These are phyloP conservation scores for Kryptolebias ocellatus DNA, from an alignment of 2,797 vertebrate species.

Conservation along the genomic window DNA sequence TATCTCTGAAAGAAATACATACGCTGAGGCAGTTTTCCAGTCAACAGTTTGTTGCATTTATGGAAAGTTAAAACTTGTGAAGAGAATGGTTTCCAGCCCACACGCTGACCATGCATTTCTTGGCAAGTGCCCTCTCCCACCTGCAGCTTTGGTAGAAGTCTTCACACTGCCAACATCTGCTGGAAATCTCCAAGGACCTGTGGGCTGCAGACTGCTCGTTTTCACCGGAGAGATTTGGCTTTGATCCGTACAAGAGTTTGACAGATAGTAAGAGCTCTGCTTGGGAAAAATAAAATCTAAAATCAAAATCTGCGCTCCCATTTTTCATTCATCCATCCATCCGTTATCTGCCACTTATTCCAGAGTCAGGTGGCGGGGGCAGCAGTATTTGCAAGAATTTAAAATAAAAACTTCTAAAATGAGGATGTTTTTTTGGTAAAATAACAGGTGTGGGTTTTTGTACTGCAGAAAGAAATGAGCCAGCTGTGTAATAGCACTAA, in stretches of 20 bases:
- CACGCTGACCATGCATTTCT: constrained; percentile 41
- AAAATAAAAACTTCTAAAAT: constrained; percentile 21
- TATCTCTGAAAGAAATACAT: constrained; percentile 20
- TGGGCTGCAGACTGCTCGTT: constrained; percentile 29
- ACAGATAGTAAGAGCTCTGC: constrained; percentile 32
- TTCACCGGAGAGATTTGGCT: constrained; percentile 25
- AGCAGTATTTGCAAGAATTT: constrained; percentile 1
- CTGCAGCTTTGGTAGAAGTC: constrained; percentile 42
- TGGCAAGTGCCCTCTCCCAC: constrained; percentile 36
- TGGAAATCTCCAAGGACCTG: constrained; percentile 41
- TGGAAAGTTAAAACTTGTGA: constrained; percentile 23
- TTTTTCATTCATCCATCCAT: no score
- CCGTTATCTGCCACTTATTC: no score
- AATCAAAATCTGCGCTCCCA: constrained; percentile 4
- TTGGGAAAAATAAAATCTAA: constrained; percentile 16
- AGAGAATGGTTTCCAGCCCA: constrained; percentile 31
- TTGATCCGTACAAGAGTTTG: constrained; percentile 33
- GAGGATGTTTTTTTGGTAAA: constrained; percentile 25
- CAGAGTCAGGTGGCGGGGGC: no score
- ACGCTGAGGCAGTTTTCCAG: constrained; percentile 10
- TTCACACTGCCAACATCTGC: constrained; percentile 52
- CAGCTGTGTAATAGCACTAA: constrained; percentile 44
- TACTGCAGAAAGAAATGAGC: constrained; percentile 44
- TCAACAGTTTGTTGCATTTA: constrained; percentile 15
- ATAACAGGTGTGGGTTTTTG: constrained; percentile 50